Base-by-base conservation (phyloP, 2,888 invertebrate species). In the Chrysolina americana region DNA sequence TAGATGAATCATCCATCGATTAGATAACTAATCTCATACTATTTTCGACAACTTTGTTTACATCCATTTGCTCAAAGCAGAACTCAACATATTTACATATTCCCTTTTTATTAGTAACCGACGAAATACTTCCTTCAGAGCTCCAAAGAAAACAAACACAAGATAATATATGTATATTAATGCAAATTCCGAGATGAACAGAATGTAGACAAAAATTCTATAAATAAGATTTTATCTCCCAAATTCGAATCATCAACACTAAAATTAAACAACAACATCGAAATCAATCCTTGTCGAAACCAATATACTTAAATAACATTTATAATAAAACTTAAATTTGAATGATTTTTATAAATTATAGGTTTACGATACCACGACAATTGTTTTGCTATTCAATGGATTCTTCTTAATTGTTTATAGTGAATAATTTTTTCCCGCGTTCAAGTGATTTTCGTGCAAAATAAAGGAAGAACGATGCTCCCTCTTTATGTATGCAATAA, bases 161-260 rank as follows among this genome's bases (percentile, higher is more conserved):
- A 13, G 19, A 53, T 53, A 53, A 53, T 53, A 21, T 53, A 21
- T 53, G 53, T 21, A 21, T 53, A 53, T 70, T 73, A 68, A 75
- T 66, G 28, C 41, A 65, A 71, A 74, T 62, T 70, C 66, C 63
- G 70, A 68, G 70, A 75, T 72, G 64, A 36, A 73, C 73, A 72
- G 68, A 73, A 73, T 65, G 70, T 68, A 53, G 53, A 68, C 66
- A 68, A 70, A 68, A 62, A 70, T 41, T 41, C 68, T 73, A 76
- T 70, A 76, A 76, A 73, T 76, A 76, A 59, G 41, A 15, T 44
- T 28, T 17, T n/a, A 59, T 62, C 66, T 44, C 63, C 70, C 70
- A 73, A 71, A 68, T 73, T 70, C 70, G 41, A n/a, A 15, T n/a
- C 44, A 48, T 41, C 62, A 50, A 48, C 48, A 21, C 41, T 13